A percentile compares a stretch with the other conserved stretches of the same genome.
Evolutionary conservation across 2,113 vertebrate genomes (phyloP).

Genomic region (Castor canadensis): DNA sequence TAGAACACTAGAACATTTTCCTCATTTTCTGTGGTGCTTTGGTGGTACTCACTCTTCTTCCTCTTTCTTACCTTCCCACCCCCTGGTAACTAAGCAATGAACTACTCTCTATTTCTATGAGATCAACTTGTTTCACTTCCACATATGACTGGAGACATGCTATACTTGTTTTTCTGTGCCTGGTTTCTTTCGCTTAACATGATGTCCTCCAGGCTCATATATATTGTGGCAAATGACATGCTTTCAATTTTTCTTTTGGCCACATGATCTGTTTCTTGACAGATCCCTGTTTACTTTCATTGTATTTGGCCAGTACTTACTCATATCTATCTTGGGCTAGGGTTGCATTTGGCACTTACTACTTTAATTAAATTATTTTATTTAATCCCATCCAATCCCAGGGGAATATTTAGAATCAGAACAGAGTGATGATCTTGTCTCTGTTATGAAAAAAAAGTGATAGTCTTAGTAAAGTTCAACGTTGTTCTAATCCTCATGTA

Average conservation of each 20-base stretch:
- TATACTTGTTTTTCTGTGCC: background rate
- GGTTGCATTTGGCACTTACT: background rate
- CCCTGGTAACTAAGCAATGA: background rate
- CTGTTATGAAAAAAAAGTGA: background rate
- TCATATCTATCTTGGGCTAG: background rate
- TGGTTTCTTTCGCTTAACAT: background rate
- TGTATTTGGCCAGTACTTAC: background rate
- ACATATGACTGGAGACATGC: background rate
- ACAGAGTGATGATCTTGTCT: background rate
- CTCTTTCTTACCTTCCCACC: background rate
- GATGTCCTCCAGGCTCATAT: background rate
- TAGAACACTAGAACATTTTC: background rate
- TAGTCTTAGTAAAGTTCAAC: background rate
- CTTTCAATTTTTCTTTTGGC: background rate
- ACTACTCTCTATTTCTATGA: background rate
- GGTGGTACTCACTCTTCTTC: fast-evolving
- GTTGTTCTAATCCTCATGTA: background rate
- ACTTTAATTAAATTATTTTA: constrained; percentile 38
- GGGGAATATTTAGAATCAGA: background rate
- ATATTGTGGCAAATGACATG: too few relatives aligned
- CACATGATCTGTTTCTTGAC: background rate
- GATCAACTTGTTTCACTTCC: background rate
- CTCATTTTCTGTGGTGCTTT: background rate
- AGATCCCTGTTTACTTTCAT: background rate
- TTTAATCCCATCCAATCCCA: background rate